These are phyloP conservation scores for Nothobranchius kuhntae DNA, from an alignment of 2,113 vertebrate genomes.

Conservation along the genomic window DNA sequence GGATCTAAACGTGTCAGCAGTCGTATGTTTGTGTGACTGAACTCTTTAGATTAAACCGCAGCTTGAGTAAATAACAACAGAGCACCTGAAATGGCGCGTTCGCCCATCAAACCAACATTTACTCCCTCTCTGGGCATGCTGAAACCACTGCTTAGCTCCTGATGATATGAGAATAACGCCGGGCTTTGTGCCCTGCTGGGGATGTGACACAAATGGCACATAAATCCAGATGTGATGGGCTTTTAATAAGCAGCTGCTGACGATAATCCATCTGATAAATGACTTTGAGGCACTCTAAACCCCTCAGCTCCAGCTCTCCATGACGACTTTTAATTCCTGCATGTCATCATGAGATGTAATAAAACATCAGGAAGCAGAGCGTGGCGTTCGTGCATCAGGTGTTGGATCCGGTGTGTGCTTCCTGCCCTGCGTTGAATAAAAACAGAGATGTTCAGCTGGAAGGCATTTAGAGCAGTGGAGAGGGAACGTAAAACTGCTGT, in stretches of 20 bases:
- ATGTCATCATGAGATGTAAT: constrained; percentile 63
- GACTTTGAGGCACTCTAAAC: constrained; percentile 62
- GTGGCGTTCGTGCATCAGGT: constrained; percentile 26
- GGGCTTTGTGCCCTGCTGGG: constrained; percentile 39
- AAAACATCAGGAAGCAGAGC: constrained; percentile 50
- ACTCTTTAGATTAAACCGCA: too few species aligned
- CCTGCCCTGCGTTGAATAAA: constrained; percentile 10
- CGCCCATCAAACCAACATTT: constrained; percentile 30
- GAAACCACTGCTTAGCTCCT: constrained; percentile 25
- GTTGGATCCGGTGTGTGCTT: constrained; percentile 30
- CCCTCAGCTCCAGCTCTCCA: constrained; percentile 42
- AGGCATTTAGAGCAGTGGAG: not conserved
- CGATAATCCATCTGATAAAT: constrained; percentile 71
- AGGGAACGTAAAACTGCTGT: not conserved
- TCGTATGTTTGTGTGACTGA: too few species aligned
- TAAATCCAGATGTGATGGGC: constrained; percentile 71
- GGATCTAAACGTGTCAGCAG: not conserved
- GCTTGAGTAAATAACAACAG: constrained; percentile 10
- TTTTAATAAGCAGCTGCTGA: constrained; percentile 70
- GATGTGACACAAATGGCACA: constrained; percentile 64
- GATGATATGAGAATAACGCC: constrained; percentile 34
- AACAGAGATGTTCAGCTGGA: not conserved
- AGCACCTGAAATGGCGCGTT: constrained; percentile 4
- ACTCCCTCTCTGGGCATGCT: constrained; percentile 11
- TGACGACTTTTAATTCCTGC: constrained; percentile 49